Conservation (phyloP, 2,888 invertebrate species). For the Cerastis rubricosa region DNA sequence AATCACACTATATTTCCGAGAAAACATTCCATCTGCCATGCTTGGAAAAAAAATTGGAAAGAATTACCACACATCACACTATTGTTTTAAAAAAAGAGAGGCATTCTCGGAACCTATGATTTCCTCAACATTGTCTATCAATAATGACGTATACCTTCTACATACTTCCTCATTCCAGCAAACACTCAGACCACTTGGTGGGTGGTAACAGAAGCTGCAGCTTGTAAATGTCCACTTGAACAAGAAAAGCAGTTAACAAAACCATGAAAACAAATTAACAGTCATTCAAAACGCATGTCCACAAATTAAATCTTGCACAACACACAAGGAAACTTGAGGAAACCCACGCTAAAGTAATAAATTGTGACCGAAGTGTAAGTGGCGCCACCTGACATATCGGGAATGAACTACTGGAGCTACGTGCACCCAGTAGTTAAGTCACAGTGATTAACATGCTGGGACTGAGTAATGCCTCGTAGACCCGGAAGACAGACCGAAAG, state of each 20-base stretch:
- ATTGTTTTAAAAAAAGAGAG: background rate
- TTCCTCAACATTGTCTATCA: background rate
- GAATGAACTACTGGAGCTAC: constrained; percentile 59
- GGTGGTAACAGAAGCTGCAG: background rate
- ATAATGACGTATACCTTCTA: background rate
- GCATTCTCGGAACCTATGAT: no score
- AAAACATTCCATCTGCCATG: background rate
- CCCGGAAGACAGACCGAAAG: constrained; percentile 49
- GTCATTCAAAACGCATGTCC: constrained; percentile 33
- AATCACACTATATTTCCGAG: background rate
- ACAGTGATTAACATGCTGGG: constrained; percentile 57
- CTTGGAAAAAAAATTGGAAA: background rate
- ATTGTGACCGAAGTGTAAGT: constrained; percentile 46
- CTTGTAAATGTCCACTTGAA: background rate
- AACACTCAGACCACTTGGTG: background rate
- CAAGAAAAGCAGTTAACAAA: constrained; percentile 22
- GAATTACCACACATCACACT: background rate
- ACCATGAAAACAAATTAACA: constrained; percentile 56
- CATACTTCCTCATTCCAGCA: background rate
- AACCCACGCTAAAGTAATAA: constrained; percentile 58
- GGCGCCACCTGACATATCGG: constrained; percentile 59
- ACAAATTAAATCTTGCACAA: constrained; percentile 53
- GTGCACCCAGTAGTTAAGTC: constrained; percentile 54
- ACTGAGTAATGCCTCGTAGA: constrained; percentile 45
- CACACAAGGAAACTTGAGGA: constrained; percentile 44